A percentile compares a stretch with the other conserved stretches of the same genome.
phyloP scores from a whole-genome alignment of 2,113 vertebrate species.

The Tachysurus vachellii region DNA sequence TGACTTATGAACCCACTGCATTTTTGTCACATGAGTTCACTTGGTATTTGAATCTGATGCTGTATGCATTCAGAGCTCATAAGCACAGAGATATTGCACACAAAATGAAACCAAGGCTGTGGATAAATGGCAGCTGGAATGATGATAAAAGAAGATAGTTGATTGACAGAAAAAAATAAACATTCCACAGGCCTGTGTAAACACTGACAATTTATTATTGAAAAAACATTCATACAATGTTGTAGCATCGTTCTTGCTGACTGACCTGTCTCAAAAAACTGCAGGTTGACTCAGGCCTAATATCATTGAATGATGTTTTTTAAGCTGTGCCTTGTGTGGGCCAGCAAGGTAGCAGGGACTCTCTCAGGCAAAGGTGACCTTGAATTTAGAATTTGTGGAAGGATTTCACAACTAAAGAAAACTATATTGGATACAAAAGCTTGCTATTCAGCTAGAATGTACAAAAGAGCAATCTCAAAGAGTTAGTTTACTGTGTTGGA shows the following conservation, averaged over 20 bases:
- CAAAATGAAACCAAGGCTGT: background rate
- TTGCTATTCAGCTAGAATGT: background rate
- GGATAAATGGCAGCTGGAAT: background rate
- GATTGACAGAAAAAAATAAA: background rate
- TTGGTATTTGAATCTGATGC: slow-evolving; percentile 45
- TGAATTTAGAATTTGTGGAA: background rate
- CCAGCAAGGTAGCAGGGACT: slow-evolving; percentile 1
- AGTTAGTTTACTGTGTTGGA: background rate
- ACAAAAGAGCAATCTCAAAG: background rate
- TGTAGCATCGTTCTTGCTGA: background rate
- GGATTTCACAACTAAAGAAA: background rate
- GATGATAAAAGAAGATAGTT: background rate
- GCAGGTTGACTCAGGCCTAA: background rate
- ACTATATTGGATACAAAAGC: background rate
- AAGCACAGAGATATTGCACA: background rate
- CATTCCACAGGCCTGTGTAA: background rate
- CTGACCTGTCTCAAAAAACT: background rate
- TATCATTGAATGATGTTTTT: background rate
- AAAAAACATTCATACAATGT: background rate
- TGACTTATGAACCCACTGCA: too few species aligned
- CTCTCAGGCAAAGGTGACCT: slow-evolving; percentile 22
- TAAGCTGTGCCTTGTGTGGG: background rate
- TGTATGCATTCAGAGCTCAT: background rate
- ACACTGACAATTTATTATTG: background rate
- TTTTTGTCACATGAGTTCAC: slow-evolving; percentile 51